A percentile compares a stretch with the other conserved stretches of the same genome.
Conservation (phyloP, 2,113 vertebrate species). For the Ascaphus truei region DNA sequence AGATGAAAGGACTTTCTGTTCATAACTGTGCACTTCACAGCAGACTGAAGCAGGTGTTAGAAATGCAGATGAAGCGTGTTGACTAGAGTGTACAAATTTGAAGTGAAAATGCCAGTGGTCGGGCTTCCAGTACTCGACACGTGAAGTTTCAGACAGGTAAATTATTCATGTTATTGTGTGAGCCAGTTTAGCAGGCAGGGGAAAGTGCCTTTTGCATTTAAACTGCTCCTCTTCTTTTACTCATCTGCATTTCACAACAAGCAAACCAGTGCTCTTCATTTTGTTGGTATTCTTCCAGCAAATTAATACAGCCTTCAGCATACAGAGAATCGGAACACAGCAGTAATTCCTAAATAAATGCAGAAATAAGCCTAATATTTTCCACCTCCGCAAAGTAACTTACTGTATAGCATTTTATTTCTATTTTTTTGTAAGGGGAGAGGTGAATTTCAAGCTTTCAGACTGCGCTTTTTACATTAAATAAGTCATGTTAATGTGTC, state of each 20-base stretch:
- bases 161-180: conserved; percentile 91
- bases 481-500: no score
- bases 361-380: no score
- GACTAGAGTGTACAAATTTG: conserved; percentile 98
- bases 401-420: no score
- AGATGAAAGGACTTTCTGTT: conserved; percentile 82
- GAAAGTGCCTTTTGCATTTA: conserved; percentile 74
- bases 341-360: no score
- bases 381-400: no score
- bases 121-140: conserved; percentile 75
- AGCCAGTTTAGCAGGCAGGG: conserved; percentile 66
- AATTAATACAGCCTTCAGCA: no score
- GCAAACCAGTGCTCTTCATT: conserved; percentile 56
- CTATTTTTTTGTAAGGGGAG: no score
- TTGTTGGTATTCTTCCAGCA: conserved; percentile 35
- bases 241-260: conserved; percentile 55
- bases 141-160: conserved; percentile 77
- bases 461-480: no score
- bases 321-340: no score
- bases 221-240: conserved; percentile 58
- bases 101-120: conserved; percentile 94
- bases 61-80: conserved; percentile 92
- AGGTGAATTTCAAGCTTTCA: no score
- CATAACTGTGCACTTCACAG: conserved; percentile 73
- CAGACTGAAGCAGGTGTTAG: conserved; percentile 91